Conservation (phyloP, 2,113 vertebrate species). For the Chunga burmeisteri region DNA sequence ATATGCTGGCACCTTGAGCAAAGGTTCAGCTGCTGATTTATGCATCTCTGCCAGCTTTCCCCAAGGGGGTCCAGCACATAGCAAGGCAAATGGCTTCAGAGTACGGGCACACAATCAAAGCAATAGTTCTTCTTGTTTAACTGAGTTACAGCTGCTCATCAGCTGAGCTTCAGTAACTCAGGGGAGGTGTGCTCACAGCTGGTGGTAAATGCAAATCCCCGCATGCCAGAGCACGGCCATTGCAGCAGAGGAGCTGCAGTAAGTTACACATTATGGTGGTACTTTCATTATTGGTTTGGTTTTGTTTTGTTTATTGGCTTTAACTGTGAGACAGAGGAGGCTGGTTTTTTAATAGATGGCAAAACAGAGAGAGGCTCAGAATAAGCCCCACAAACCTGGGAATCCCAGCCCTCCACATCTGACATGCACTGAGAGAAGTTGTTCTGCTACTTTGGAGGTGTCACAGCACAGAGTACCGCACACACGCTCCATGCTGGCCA, state of each 20-base stretch:
- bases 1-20: background rate
- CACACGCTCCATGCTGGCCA: accelerated
- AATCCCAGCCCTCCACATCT: background rate
- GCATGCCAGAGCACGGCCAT: background rate
- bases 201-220: background rate
- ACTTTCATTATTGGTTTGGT: background rate
- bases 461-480: background rate
- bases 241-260: background rate
- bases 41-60: background rate
- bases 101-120: background rate
- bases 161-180: background rate
- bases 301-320: background rate
- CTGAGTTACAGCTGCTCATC: background rate
- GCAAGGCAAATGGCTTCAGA: background rate
- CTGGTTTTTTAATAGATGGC: background rate
- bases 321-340: background rate
- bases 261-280: background rate
- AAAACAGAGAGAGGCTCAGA: background rate
- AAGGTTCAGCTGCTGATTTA: background rate
- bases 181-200: background rate
- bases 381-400: background rate
- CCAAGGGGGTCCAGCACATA: background rate
- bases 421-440: background rate
- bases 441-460: background rate
- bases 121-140: background rate